Percentiles rank a stretch among this genome's conserved stretches.
These are phyloP conservation scores for Drosophila greeni DNA, from an alignment of 2,888 invertebrate species.

Conservation along the genomic window DNA sequence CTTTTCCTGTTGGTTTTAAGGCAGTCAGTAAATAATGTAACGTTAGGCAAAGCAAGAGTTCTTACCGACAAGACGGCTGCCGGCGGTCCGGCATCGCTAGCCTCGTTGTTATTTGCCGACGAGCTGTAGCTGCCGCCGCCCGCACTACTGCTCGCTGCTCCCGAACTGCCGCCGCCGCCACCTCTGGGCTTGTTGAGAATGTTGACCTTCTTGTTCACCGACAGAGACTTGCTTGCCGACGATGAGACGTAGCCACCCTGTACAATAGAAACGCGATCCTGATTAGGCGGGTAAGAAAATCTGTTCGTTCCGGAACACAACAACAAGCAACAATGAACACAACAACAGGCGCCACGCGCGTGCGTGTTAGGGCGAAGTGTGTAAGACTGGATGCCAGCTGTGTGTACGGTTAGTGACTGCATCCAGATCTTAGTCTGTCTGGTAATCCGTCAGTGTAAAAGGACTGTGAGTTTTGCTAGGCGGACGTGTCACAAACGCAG, in stretches of 20 bases:
- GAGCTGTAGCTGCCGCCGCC: constrained; percentile 50
- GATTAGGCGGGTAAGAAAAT: constrained; percentile 78
- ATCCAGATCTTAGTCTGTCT: constrained; percentile 2
- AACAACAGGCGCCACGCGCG: constrained; percentile 77
- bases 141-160: constrained; percentile 49
- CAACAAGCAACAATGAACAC: constrained; percentile 74
- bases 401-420: constrained; percentile 18
- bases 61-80: constrained; percentile 78
- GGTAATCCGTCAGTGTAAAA: constrained; percentile 15
- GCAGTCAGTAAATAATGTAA: not conserved
- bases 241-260: constrained; percentile 84
- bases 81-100: constrained; percentile 48
- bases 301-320: constrained; percentile 69
- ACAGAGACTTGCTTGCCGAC: constrained; percentile 81
- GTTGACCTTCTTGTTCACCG: constrained; percentile 88
- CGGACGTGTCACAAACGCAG: constrained; percentile 59
- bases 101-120: constrained; percentile 73
- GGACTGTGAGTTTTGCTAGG: constrained; percentile 37
- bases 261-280: constrained; percentile 85
- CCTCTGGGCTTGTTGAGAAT: constrained; percentile 84
- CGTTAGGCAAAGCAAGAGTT: constrained; percentile 5
- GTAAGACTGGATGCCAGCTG: constrained; percentile 40
- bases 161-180: constrained; percentile 60
- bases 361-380: constrained; percentile 72
- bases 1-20: constrained; percentile 76